phyloP scores from a whole-genome alignment of 2,888 invertebrate species.

The Calliopum simillimum region DNA sequence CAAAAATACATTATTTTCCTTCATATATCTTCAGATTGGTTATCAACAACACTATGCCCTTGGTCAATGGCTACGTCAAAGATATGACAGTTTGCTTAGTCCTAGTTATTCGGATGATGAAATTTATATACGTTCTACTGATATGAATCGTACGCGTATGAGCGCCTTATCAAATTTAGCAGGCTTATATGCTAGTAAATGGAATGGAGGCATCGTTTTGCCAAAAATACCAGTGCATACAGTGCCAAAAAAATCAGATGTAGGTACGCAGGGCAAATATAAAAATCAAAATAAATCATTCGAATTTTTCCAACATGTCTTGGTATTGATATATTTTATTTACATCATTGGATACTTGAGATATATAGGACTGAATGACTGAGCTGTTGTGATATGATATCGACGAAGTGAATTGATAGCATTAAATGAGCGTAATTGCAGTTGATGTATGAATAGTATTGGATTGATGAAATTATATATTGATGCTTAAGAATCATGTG shows the following conservation, averaged over 20 bases:
- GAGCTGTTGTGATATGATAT: too few species aligned
- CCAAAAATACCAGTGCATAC: constrained; percentile 85
- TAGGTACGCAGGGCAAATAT: constrained; percentile 64
- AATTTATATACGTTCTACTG: constrained; percentile 78
- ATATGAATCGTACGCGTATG: constrained; percentile 90
- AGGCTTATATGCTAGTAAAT: constrained; percentile 75
- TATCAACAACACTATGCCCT: constrained; percentile 80
- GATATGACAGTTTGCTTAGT: constrained; percentile 75
- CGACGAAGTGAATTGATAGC: too few species aligned
- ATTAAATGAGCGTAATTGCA: too few species aligned
- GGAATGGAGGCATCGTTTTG: constrained; percentile 75
- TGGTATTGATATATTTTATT: too few species aligned
- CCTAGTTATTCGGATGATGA: constrained; percentile 70
- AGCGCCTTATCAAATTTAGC: constrained; percentile 86
- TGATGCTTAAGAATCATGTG: too few species aligned
- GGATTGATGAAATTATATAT: too few species aligned
- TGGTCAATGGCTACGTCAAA: constrained; percentile 79
- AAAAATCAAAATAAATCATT: too few species aligned
- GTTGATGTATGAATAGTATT: too few species aligned
- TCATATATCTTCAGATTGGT: constrained; percentile 70
- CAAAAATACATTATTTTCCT: neutral
- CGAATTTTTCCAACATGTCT: too few species aligned
- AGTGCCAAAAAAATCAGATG: constrained; percentile 72
- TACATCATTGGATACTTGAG: too few species aligned
- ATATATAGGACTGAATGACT: too few species aligned